A percentile compares a stretch with the other conserved stretches of the same genome.
These are phyloP conservation scores for Chelidonichthys spinosus DNA, from an alignment of 2,797 vertebrate species.

Conservation along the genomic window DNA sequence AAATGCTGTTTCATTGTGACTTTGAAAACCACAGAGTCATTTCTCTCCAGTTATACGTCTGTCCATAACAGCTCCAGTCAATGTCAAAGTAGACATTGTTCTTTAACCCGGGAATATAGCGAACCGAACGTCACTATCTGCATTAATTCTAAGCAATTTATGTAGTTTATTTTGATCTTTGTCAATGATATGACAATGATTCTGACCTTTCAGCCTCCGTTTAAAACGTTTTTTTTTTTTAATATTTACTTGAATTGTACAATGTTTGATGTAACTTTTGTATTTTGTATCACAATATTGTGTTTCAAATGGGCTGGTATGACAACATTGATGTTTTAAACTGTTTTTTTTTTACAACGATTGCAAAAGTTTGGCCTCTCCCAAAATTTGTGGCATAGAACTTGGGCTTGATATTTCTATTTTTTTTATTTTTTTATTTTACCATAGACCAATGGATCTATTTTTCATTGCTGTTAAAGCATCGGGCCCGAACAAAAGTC, in stretches of 20 bases:
- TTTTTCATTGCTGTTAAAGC: slow-evolving; percentile 1
- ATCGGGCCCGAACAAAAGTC: not conserved
- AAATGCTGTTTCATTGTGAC: slow-evolving; percentile 33
- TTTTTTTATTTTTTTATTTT: not conserved
- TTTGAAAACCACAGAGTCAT: slow-evolving; percentile 1
- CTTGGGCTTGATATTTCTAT: not conserved
- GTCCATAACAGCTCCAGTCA: not conserved
- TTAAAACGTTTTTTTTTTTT: not conserved
- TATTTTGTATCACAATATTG: not conserved
- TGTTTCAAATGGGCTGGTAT: not conserved
- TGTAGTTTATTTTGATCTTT: not conserved
- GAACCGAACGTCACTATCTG: not conserved
- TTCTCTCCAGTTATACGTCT: not conserved
- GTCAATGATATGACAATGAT: not conserved
- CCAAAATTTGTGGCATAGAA: not conserved
- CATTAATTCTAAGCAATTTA: not conserved
- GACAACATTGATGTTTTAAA: not conserved
- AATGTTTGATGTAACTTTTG: not conserved
- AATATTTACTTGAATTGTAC: not conserved
- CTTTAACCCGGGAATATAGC: too few species aligned
- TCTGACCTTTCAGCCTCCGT: not conserved
- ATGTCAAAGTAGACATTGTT: not conserved
- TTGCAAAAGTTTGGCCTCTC: not conserved
- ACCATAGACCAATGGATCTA: not conserved
- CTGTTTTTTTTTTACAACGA: too few species aligned